Base-by-base conservation (phyloP, 2,113 vertebrate species). In the Ptychochromis oligacanthus region DNA sequence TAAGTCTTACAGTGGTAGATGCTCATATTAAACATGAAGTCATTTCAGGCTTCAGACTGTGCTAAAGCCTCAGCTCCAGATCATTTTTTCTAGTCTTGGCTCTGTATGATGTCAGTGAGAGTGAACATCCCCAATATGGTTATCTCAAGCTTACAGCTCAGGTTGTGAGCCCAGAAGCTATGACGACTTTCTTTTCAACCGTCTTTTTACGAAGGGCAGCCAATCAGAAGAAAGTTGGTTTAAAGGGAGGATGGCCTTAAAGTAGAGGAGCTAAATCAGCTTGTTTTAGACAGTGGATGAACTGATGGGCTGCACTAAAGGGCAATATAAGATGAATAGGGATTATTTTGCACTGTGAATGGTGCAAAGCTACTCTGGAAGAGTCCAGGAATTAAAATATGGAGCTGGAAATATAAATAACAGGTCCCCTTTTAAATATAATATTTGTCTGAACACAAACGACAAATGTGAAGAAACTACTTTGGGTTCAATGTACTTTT, bases 381-480 rank as follows among this genome's bases (percentile, higher is more conserved):
- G 43, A 70, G 24, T 70, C 65, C 43, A 72, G 52, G 11, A 54
- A 72, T 26, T 52, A n/a, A 72, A 72, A 13, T 54, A 34, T 54
- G 26, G 67, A 54, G 67, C 17, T 72, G 46, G 52, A 54, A 52
- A 31, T 52, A 52, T 5, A 6, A 15, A 46, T 49, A 15, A 52
- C 36, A 52, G 11, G 13, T 54, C 0, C 11, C 46, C 26, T 72
- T n/a, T 54, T 72, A 72, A 72, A 72, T 54, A 34, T 12, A 0
- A 4, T 3, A 26, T 72, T 34, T n/a, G 11, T 54, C 18, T 54
- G 18, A 54, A 54, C 18, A 28, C 49, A 70, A 12, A 49, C 20
- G 8, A 72, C 1, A 72, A 20, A 49, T 2, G 20, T 54, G 49
- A 20, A 49, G 46, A 46, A 31, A 31, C 2, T 49, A 72, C 65